Evolutionary conservation across 1,140 invertebrate genomes (phyloP).

Genomic region (Melanaphis sacchari): DNA sequence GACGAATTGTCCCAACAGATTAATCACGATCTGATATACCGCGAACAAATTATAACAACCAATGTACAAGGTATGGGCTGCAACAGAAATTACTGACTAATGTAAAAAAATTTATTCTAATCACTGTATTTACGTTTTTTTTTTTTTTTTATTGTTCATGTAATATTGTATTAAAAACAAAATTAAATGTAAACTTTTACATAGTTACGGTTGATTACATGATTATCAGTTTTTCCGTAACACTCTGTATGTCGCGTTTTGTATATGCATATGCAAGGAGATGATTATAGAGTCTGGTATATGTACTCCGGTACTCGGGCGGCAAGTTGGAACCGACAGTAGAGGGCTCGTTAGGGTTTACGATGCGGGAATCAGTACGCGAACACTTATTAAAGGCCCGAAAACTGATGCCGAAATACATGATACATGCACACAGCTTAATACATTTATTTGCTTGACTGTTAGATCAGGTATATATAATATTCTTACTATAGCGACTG

Average conservation of each 20-base stretch:
- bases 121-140: neutral
- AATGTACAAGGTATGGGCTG: neutral
- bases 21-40: neutral
- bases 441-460: neutral
- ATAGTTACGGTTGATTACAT: no score
- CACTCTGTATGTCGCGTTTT: neutral
- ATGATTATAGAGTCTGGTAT: neutral
- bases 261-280: neutral
- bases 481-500: neutral
- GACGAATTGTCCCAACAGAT: neutral
- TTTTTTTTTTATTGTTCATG: neutral
- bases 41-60: neutral
- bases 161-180: no score
- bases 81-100: neutral
- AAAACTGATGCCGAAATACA: neutral
- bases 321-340: no score
- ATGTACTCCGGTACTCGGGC: no score
- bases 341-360: neutral
- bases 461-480: neutral
- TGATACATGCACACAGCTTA: neutral
- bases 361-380: neutral
- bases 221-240: neutral
- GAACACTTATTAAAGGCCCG: neutral
- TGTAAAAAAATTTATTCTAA: neutral
- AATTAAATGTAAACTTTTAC: no score